phyloP scores from a whole-genome alignment of 2,113 vertebrate genomes.

The Rhipidura dahli region DNA sequence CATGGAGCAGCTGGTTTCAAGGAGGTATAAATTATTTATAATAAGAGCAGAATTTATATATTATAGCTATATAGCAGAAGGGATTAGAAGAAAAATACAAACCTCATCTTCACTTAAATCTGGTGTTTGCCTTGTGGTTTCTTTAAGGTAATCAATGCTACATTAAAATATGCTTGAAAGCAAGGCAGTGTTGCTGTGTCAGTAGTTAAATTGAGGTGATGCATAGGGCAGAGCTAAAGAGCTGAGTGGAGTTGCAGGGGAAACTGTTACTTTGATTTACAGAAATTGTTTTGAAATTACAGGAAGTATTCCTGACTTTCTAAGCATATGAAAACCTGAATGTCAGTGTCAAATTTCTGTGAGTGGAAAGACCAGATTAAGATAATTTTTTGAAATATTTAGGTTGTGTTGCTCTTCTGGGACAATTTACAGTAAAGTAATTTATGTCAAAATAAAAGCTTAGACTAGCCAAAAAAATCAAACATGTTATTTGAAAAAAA shows the following conservation, averaged over 20 bases:
- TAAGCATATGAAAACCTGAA: not conserved
- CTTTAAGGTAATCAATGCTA: not conserved
- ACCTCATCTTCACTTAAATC: not conserved
- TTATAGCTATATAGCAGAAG: not conserved
- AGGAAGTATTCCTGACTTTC: not conserved
- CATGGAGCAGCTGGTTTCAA: not conserved
- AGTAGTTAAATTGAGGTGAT: not conserved
- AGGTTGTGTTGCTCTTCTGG: not conserved
- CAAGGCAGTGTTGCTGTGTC: not conserved
- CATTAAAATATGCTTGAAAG: not conserved
- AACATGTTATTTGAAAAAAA: not conserved
- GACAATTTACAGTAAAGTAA: not conserved
- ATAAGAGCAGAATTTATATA: not conserved
- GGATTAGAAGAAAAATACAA: not conserved
- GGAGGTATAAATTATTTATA: not conserved
- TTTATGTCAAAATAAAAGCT: not conserved
- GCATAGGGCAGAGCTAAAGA: not conserved
- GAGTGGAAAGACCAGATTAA: not conserved
- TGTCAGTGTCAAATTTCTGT: not conserved
- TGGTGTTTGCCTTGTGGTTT: not conserved
- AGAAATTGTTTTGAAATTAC: not conserved
- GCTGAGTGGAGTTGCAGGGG: not conserved
- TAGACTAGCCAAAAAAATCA: not conserved
- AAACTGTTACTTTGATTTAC: not conserved
- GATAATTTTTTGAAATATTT: not conserved